Percentiles rank a stretch among this genome's conserved stretches.
These are phyloP conservation scores for Amphiura filiformis DNA, from an alignment of 35 echinoderm and acorn worm genomes.

Conservation along the genomic window DNA sequence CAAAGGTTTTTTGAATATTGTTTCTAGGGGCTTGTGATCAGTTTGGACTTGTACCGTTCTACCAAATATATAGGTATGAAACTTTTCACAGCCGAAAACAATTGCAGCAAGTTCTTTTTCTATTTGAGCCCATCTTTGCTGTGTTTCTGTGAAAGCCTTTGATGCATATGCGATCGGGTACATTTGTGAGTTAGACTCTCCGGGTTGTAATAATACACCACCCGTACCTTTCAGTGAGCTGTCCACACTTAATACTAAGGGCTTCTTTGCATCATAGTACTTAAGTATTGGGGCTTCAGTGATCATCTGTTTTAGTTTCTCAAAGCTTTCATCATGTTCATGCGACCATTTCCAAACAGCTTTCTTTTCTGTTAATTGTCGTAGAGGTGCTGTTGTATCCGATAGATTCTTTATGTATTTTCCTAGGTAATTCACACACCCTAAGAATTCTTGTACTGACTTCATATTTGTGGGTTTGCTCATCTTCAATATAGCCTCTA, in stretches of 20 bases:
- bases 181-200: not conserved
- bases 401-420: constrained; percentile 34
- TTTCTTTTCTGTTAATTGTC: constrained; percentile 30
- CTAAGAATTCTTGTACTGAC: constrained; percentile 15
- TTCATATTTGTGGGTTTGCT: not conserved
- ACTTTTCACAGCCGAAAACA: not conserved
- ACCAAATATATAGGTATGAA: not conserved
- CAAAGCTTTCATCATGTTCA: constrained; percentile 2
- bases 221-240: not conserved
- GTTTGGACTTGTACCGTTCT: not conserved
- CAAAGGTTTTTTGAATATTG: not conserved
- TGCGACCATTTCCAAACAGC: constrained; percentile 14
- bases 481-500: constrained; percentile 32
- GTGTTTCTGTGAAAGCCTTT: constrained; percentile 28
- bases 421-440: constrained; percentile 31
- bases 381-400: constrained; percentile 21
- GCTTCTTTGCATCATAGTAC: not conserved
- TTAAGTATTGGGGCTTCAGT: too few relatives aligned
- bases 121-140: not conserved
- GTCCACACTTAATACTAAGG: not conserved
- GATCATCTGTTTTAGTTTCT: not conserved
- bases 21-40: not conserved
- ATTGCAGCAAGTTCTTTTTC: not conserved
- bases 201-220: constrained; percentile 13
- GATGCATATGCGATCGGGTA: constrained; percentile 28